A percentile compares a stretch with the other conserved stretches of the same genome.
Conservation (phyloP, 2,888 invertebrate genomes). For the Euproctis similis region DNA sequence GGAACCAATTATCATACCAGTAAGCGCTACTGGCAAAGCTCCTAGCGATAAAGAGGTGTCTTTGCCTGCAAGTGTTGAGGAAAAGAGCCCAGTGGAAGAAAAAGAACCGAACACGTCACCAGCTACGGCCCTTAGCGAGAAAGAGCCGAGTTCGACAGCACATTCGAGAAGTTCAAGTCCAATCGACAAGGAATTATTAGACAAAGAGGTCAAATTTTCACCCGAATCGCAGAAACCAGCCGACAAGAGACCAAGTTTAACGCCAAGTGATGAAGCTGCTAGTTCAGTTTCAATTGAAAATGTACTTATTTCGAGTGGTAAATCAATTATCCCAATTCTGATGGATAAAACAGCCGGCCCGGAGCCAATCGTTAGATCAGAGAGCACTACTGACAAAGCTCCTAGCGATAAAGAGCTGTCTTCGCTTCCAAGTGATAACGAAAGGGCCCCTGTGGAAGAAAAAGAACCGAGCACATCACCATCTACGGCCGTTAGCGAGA, state of each 20-base stretch:
- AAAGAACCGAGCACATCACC: neutral
- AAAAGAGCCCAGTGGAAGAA: slow-evolving; percentile 2
- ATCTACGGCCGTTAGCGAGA: no score
- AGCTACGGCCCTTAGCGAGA: slow-evolving; percentile 5
- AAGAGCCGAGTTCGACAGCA: slow-evolving; percentile 1
- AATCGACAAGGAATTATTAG: no score
- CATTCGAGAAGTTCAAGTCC: no score
- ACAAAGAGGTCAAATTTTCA: no score
- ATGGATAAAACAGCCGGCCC: slow-evolving; percentile 4
- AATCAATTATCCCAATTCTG: no score
- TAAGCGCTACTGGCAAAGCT: no score
- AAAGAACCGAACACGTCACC: no score
- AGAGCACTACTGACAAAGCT: neutral
- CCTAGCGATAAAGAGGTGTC: slow-evolving; percentile 4
- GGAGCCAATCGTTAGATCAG: neutral
- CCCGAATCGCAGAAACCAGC: no score
- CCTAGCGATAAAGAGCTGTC: slow-evolving; percentile 1
- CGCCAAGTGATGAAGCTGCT: no score
- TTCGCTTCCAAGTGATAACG: slow-evolving; percentile 4
- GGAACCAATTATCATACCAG: no score
- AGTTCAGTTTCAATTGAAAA: slow-evolving; percentile 4
- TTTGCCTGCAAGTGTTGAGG: slow-evolving; percentile 1
- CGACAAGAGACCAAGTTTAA: no score
- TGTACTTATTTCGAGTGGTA: no score
- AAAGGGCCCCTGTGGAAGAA: neutral